These are phyloP conservation scores for Semnornis frantzii DNA, from an alignment of 2,113 vertebrate species.

Conservation along the genomic window DNA sequence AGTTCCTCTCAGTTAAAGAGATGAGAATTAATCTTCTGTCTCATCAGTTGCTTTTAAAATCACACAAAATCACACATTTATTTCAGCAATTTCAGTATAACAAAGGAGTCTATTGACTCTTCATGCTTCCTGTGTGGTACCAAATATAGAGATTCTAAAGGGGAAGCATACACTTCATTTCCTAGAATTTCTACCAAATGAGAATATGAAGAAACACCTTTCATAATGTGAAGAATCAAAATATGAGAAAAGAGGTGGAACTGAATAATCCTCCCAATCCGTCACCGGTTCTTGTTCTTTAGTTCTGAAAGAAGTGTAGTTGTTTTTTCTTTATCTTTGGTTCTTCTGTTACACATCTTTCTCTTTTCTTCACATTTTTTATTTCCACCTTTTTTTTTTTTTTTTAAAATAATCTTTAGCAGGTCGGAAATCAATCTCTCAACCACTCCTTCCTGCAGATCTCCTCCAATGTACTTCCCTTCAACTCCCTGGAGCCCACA, in stretches of 20 bases:
- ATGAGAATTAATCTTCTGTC: background rate
- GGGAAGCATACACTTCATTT: background rate
- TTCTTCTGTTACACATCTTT: background rate
- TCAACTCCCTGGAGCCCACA: conserved; percentile 2
- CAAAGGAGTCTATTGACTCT: background rate
- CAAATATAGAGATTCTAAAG: background rate
- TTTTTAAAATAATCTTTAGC: background rate
- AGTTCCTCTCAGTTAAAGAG: background rate
- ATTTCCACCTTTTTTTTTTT: background rate
- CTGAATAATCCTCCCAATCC: conserved; percentile 16
- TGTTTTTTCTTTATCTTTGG: background rate
- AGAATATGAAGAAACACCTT: background rate
- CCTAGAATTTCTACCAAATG: background rate
- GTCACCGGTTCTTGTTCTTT: background rate
- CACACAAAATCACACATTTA: background rate
- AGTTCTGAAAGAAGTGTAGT: conserved; percentile 11
- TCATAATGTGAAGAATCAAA: background rate
- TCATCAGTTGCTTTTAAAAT: background rate
- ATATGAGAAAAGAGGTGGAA: background rate
- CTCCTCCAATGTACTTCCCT: background rate
- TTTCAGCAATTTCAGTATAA: background rate
- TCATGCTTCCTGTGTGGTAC: background rate
- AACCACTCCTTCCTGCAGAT: background rate
- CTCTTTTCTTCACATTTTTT: background rate
- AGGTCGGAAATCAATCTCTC: background rate